Base-by-base conservation (phyloP, 2,888 invertebrate genomes). In the Eubasilissa splendida region DNA sequence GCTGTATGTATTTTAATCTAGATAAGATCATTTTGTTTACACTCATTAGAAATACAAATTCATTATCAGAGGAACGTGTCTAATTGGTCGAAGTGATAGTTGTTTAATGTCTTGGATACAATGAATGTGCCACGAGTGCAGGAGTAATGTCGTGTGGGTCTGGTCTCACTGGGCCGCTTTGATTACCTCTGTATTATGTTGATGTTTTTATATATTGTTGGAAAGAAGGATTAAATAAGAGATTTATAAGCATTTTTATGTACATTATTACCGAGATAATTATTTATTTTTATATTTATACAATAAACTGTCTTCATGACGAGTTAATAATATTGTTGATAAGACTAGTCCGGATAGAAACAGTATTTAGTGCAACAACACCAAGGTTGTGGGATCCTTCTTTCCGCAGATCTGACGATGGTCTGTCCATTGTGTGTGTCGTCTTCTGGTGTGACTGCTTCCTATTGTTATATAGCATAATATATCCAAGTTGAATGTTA, bases 381-480 rank as follows among this genome's bases (percentile, higher is more conserved):
- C 56, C 11, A n/a, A 84, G 85, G 90, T 91, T 90, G 91, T 90
- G 90, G 89, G 84, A 85, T 90, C 90, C 91, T 90, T 90, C 90
- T 89, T 89, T 88, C 89, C 88, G 84, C 76, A 83, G 74, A 76
- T 77, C 66, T 63, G 12, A 68, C 50, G 75, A 70, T 74, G 70
- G 68, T 42, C 54, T 68, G 68, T 79, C 79, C 77, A 74, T 76
- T 53, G 56, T 77, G 63, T 74, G 73, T 77, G 74, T 79, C 71
- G 75, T 80, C 75, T 80, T 80, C 78, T 78, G 77, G 82, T 78
- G 78, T 78, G 82, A 82, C 77, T 78, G 82, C 71, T 77, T 75
- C 76, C 76, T 80, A 76, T 59, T 82, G 74, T 81, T 79, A 65
- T 76, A 59, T 14, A 33, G 22, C 59, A 58, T 76, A 60, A 42